phyloP scores from a whole-genome alignment of 1,140 invertebrate species.

The Scaptomyza graminum region DNA sequence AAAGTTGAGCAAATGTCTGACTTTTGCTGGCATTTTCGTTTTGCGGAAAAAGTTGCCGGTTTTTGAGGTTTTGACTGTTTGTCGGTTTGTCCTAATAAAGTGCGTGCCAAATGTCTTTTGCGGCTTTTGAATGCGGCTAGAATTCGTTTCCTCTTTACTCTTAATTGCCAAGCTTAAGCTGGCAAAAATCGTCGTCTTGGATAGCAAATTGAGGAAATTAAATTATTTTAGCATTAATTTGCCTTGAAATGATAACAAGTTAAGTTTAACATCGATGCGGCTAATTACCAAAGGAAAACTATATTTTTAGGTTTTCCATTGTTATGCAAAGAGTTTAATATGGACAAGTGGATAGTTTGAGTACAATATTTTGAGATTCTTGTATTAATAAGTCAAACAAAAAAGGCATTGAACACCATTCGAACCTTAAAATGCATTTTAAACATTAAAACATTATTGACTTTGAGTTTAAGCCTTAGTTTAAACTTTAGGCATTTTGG shows the following conservation, averaged over 20 bases:
- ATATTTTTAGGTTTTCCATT: not conserved
- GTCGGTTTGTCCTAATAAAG: constrained; percentile 62
- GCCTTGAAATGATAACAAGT: not conserved
- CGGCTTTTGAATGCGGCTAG: constrained; percentile 17
- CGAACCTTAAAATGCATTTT: too few species aligned
- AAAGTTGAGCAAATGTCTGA: constrained; percentile 48
- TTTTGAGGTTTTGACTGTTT: constrained; percentile 61
- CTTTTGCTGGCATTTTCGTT: constrained; percentile 23
- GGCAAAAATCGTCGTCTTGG: not conserved
- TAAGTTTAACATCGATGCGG: not conserved
- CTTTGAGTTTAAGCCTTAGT: too few species aligned
- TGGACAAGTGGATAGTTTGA: too few species aligned
- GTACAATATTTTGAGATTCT: too few species aligned
- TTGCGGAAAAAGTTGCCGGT: constrained; percentile 13
- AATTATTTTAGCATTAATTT: constrained; percentile 18
- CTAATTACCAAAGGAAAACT: not conserved
- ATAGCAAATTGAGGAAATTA: not conserved
- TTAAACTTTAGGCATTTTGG: too few species aligned
- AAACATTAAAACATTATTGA: too few species aligned
- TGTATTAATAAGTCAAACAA: too few species aligned
- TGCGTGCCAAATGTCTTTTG: constrained; percentile 54
- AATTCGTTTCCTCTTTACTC: constrained; percentile 50
- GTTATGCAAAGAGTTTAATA: too few species aligned
- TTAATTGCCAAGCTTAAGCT: constrained; percentile 69
- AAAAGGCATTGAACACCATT: too few species aligned